A percentile compares a stretch with the other conserved stretches of the same genome.
phyloP scores from a whole-genome alignment of 2,113 vertebrate genomes.

The Nesoenas mayeri region DNA sequence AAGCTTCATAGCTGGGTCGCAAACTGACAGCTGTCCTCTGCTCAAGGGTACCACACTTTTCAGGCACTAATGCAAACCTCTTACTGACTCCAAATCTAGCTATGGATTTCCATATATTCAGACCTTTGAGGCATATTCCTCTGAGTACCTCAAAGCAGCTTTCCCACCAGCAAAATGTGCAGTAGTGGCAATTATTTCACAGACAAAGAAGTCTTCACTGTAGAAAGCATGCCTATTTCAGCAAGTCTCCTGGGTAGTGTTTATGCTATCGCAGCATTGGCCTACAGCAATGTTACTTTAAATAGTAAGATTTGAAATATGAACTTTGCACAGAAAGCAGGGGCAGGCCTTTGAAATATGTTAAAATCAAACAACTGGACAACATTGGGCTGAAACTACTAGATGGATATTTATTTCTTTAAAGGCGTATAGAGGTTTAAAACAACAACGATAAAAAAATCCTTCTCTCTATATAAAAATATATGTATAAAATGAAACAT shows the following conservation, averaged over 20 bases:
- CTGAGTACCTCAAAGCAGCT: not conserved
- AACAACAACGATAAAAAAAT: not conserved
- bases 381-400: not conserved
- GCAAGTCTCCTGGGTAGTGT: not conserved
- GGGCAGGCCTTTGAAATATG: not conserved
- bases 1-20: rapidly evolving
- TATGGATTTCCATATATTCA: not conserved
- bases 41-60: rapidly evolving
- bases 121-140: not conserved
- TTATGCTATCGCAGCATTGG: not conserved
- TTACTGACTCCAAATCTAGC: not conserved
- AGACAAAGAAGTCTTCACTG: not conserved
- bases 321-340: not conserved
- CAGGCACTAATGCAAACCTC: rapidly evolving
- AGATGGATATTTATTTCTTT: not conserved
- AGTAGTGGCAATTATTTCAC: not conserved
- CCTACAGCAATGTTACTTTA: not conserved
- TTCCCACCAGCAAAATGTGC: not conserved
- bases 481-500: not conserved
- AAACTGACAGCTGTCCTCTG: not conserved
- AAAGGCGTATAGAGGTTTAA: not conserved
- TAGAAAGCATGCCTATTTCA: not conserved
- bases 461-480: not conserved
- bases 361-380: not conserved
- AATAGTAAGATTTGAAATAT: not conserved